These are phyloP conservation scores for Enteromius afrohamiltoni DNA, from an alignment of 2,797 vertebrate genomes.

Conservation along the genomic window DNA sequence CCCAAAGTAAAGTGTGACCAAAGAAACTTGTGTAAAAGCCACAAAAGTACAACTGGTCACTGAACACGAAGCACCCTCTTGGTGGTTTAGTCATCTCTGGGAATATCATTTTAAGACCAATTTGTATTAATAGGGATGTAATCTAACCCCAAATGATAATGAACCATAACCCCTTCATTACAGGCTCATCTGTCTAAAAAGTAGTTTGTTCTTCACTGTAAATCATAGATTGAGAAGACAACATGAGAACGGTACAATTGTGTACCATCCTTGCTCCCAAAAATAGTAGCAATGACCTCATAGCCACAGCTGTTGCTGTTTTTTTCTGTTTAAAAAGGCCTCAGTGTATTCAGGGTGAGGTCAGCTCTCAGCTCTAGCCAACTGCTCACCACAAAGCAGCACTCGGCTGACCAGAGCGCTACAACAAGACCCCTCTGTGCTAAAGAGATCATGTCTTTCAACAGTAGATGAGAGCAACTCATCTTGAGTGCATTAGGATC, in stretches of 20 bases:
- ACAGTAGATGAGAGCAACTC: conserved; percentile 30
- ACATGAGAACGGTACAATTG: conserved; percentile 39
- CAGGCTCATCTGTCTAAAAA: not conserved
- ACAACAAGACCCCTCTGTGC: conserved; percentile 68
- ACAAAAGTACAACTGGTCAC: not conserved
- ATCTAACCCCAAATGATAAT: not conserved
- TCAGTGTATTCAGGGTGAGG: conserved; percentile 68
- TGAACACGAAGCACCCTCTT: not conserved
- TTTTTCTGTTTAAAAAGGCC: conserved; percentile 66
- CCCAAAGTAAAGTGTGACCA: not conserved
- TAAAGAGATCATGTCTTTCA: conserved; percentile 34
- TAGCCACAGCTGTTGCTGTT: conserved; percentile 51
- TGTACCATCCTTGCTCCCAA: conserved; percentile 30
- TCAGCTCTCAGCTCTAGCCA: conserved; percentile 61
- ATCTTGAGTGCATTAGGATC: conserved; percentile 6
- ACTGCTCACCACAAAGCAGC: conserved; percentile 55
- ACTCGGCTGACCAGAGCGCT: conserved; percentile 27
- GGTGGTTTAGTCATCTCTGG: not conserved
- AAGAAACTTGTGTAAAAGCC: not conserved
- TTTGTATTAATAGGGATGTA: not conserved
- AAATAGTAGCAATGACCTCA: conserved; percentile 63
- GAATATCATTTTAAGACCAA: not conserved
- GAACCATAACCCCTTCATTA: not conserved
- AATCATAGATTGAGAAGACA: conserved; percentile 25
- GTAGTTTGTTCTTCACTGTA: not conserved